Percentiles rank a stretch among this genome's conserved stretches.
phyloP scores from a whole-genome alignment of 2,797 vertebrate species.

The Crenichthys baileyi region DNA sequence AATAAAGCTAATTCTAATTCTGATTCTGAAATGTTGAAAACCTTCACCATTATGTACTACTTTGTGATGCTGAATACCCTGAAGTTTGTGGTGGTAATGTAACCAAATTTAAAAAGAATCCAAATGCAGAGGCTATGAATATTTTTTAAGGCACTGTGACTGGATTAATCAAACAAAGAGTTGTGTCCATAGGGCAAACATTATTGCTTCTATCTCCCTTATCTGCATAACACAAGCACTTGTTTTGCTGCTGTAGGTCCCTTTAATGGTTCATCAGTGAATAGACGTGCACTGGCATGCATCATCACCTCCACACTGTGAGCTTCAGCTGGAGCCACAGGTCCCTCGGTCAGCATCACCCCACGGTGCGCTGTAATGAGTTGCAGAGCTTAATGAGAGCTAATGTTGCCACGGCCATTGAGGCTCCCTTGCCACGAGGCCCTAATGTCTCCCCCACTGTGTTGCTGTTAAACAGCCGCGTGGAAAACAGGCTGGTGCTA shows the following conservation, averaged over 20 bases:
- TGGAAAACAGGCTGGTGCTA: slow-evolving; percentile 63
- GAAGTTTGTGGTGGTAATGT: not conserved
- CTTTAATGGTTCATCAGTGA: slow-evolving; percentile 62
- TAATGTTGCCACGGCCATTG: slow-evolving; percentile 55
- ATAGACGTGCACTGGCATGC: slow-evolving; percentile 28
- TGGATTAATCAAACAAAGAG: not conserved
- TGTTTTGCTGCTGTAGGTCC: slow-evolving; percentile 46
- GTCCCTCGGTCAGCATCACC: slow-evolving; percentile 62
- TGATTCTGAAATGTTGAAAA: too few relatives aligned
- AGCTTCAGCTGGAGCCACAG: slow-evolving; percentile 35
- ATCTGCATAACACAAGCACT: slow-evolving; percentile 34
- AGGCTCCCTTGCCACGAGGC: slow-evolving; percentile 51
- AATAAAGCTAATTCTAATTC: too few relatives aligned
- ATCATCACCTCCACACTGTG: slow-evolving; percentile 46
- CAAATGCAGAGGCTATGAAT: not conserved
- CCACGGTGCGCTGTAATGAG: slow-evolving; percentile 71
- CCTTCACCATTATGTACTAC: not conserved
- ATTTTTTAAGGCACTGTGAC: slow-evolving; percentile 1
- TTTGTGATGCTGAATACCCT: not conserved
- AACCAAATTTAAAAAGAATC: not conserved
- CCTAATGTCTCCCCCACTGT: slow-evolving; percentile 58
- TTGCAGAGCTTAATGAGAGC: slow-evolving; percentile 58
- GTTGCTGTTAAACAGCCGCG: slow-evolving; percentile 60
- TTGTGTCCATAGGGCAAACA: slow-evolving; percentile 20
- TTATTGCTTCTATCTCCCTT: slow-evolving; percentile 42